Percentiles rank a stretch among this genome's conserved stretches.
phyloP scores from a whole-genome alignment of 2,888 invertebrate genomes.

The Pediacus dermestoides region DNA sequence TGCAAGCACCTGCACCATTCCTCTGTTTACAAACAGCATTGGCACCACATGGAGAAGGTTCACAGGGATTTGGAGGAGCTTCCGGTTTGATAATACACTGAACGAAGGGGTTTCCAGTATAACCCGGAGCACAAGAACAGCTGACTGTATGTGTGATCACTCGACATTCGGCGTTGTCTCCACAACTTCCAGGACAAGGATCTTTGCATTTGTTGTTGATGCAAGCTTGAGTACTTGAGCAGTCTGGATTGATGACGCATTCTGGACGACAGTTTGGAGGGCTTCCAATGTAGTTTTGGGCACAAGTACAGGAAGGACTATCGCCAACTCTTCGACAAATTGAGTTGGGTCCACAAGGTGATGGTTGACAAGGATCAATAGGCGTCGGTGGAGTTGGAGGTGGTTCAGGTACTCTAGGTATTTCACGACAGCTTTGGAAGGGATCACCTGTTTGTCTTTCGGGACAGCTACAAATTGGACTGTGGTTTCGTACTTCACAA shows the following conservation, averaged over 20 bases:
- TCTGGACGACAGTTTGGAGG: conserved; percentile 82
- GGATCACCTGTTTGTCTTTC: conserved; percentile 71
- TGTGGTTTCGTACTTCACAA: conserved; percentile 56
- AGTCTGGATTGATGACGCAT: conserved; percentile 78
- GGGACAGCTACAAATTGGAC: conserved; percentile 55
- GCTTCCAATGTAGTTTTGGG: conserved; percentile 71
- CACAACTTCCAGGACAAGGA: conserved; percentile 80
- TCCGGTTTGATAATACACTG: conserved; percentile 64
- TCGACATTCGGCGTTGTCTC: conserved; percentile 73
- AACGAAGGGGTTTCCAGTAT: conserved; percentile 78
- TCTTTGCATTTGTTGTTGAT: conserved; percentile 76
- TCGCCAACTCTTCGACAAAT: conserved; percentile 65
- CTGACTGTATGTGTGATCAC: conserved; percentile 78
- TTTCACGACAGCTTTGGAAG: conserved; percentile 68
- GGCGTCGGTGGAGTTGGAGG: conserved; percentile 41
- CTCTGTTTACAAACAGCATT: conserved; percentile 77
- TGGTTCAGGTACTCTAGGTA: conserved; percentile 48
- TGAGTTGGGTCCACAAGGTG: conserved; percentile 80
- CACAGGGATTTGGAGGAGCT: conserved; percentile 68
- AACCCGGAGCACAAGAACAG: conserved; percentile 73
- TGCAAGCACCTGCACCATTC: conserved; percentile 76
- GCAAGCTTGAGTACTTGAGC: conserved; percentile 73
- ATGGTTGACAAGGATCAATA: conserved; percentile 66
- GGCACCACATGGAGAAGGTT: conserved; percentile 82
- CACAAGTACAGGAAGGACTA: conserved; percentile 71